These are phyloP conservation scores for Antrozous pallidus DNA, from an alignment of 2,797 vertebrate genomes.

Conservation along the genomic window DNA sequence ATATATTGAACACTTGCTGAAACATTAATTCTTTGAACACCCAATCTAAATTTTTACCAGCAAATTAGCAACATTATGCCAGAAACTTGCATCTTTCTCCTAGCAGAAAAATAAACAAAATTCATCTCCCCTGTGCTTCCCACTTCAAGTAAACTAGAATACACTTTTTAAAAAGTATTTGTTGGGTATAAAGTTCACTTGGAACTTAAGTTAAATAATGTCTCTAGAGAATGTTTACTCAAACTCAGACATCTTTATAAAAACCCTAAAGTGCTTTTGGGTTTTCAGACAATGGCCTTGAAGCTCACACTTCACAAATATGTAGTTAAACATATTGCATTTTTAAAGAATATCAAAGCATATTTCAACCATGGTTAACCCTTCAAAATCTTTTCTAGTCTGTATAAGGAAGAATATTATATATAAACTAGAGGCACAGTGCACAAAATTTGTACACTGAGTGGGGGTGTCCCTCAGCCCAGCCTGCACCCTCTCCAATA, in stretches of 20 bases:
- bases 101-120: slow-evolving; percentile 54
- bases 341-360: slow-evolving; percentile 31
- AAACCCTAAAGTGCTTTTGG: slow-evolving; percentile 38
- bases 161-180: slow-evolving; percentile 35
- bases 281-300: slow-evolving; percentile 39
- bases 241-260: slow-evolving; percentile 46
- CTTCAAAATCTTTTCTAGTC: background rate
- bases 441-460: no score
- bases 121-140: slow-evolving; percentile 41
- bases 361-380: slow-evolving; percentile 26
- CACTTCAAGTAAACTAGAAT: slow-evolving; percentile 55
- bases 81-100: slow-evolving; percentile 15
- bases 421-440: background rate
- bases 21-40: slow-evolving; percentile 60
- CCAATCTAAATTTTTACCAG: slow-evolving; percentile 60
- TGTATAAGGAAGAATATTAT: background rate
- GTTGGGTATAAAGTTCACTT: slow-evolving; percentile 50
- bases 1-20: slow-evolving; percentile 18
- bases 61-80: slow-evolving; percentile 35
- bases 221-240: slow-evolving; percentile 58
- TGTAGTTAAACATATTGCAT: slow-evolving; percentile 25
- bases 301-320: slow-evolving; percentile 51
- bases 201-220: slow-evolving; percentile 58
- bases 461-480: no score
- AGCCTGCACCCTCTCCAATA: no score